These are phyloP conservation scores for Cantharis lateralis DNA, from an alignment of 2,888 invertebrate species.

Conservation along the genomic window DNA sequence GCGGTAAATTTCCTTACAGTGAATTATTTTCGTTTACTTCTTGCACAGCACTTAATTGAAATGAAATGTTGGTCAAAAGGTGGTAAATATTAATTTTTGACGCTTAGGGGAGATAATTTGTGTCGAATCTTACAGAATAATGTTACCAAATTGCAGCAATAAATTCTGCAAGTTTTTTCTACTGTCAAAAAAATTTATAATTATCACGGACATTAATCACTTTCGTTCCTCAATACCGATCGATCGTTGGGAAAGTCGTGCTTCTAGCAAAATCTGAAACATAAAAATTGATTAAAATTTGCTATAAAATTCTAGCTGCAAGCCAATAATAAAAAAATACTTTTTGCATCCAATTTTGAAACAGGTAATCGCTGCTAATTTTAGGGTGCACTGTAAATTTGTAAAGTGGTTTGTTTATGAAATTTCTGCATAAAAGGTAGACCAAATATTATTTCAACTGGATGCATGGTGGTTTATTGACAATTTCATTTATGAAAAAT, in stretches of 20 bases:
- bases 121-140: slow-evolving; percentile 34
- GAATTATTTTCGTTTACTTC: not conserved
- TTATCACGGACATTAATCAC: not conserved
- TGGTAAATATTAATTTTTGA: slow-evolving; percentile 14
- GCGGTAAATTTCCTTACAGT: not conserved
- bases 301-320: slow-evolving; percentile 11
- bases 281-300: not conserved
- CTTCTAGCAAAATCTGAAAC: not conserved
- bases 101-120: slow-evolving; percentile 35
- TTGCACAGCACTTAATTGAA: slow-evolving; percentile 2
- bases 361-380: slow-evolving; percentile 33
- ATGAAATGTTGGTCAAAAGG: slow-evolving; percentile 13
- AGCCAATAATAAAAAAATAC: slow-evolving; percentile 15
- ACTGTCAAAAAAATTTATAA: not conserved
- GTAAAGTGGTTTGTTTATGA: not conserved
- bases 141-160: slow-evolving; percentile 32
- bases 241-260: not conserved
- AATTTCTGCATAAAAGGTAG: not conserved
- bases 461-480: not conserved
- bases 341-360: slow-evolving; percentile 31
- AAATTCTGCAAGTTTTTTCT: slow-evolving; percentile 13
- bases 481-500: not conserved
- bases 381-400: slow-evolving; percentile 30
- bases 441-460: not conserved
- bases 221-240: not conserved